Base-by-base conservation (phyloP, 2,113 vertebrate species). In the Perognathus longimembris region DNA sequence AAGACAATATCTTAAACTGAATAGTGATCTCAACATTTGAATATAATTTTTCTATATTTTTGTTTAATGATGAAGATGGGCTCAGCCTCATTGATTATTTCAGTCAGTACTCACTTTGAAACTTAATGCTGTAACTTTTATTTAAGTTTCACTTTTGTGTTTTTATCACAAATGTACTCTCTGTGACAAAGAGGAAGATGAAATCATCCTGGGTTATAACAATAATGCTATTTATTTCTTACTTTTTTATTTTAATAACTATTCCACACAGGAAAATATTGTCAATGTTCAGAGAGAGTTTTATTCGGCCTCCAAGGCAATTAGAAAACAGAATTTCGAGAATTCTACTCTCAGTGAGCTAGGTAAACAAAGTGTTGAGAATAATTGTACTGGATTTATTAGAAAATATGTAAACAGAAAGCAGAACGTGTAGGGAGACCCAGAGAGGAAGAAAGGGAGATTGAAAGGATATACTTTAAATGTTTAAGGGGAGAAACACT, bases 271-370 rank as follows among this genome's bases (percentile, higher is more conserved):
- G 9, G 10, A 87, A 89, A 75, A 67, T 71, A 64, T 36, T 79
- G 4, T 36, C 50, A 69, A 15, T 32, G 5, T 57, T 77, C 18
- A 81, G 63, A 26, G 20, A 69, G 57, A 36, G 50, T 86, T 85
- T 81, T 85, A 79, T 17, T 75, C 75, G 30, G 11, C 22, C 73
- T 54, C 26, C 50, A 63, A 38, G 21, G 77, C 5, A 57, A 86
- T 73, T 38, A 67, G 71, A 81, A 91, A 42, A 82, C 28, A 86
- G 81, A 77, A 63, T 73, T 45, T 91, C 57, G 20, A 36, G 81
- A 82, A 57, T 66, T 57, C 79, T 42, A 38, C 12, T 93, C 8
- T 8, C 26, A 61, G 2, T 69, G 6, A 91, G 3, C 14, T 42
- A 84, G 26, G 11, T 80, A 74, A 81, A 80, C 40, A 75, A 12